Percentiles rank a stretch among this genome's conserved stretches.
Evolutionary conservation across 2,113 vertebrate genomes (phyloP).

Genomic region (Malurus elegans): DNA sequence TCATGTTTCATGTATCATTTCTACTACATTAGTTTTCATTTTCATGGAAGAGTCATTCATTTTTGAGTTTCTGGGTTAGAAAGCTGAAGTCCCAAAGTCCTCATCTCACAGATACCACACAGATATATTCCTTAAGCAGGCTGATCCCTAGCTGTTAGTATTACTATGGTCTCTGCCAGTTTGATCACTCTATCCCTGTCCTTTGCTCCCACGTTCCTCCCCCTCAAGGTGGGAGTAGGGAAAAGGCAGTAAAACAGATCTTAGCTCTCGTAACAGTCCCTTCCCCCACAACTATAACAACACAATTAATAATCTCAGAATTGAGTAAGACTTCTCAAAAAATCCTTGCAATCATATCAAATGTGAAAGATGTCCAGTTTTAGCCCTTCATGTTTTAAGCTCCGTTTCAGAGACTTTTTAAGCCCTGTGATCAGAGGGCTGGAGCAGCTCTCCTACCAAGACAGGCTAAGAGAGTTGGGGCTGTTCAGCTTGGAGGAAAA

Average conservation of each 20-base stretch:
- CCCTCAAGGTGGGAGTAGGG: not conserved
- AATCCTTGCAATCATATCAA: not conserved
- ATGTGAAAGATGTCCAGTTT: not conserved
- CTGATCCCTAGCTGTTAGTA: fast-evolving
- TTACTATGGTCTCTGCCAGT: not conserved
- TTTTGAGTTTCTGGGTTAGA: not conserved
- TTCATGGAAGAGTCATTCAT: not conserved
- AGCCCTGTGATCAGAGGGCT: not conserved
- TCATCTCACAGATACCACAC: not conserved
- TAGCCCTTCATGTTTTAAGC: not conserved
- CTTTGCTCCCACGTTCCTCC: not conserved
- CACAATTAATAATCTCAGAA: not conserved
- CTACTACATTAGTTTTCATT: not conserved
- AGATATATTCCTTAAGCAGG: not conserved
- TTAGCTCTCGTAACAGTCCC: not conserved
- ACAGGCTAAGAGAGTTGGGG: not conserved
- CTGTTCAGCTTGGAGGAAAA: not conserved
- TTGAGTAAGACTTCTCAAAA: not conserved
- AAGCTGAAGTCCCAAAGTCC: not conserved
- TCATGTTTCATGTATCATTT: not conserved
- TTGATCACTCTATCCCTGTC: not conserved
- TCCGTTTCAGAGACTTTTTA: not conserved
- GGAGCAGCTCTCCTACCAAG: not conserved
- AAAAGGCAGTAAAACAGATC: not conserved
- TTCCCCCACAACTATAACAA: not conserved